These are phyloP conservation scores for Reticulitermes speratus DNA, from an alignment of 1,140 invertebrate genomes.

Conservation along the genomic window DNA sequence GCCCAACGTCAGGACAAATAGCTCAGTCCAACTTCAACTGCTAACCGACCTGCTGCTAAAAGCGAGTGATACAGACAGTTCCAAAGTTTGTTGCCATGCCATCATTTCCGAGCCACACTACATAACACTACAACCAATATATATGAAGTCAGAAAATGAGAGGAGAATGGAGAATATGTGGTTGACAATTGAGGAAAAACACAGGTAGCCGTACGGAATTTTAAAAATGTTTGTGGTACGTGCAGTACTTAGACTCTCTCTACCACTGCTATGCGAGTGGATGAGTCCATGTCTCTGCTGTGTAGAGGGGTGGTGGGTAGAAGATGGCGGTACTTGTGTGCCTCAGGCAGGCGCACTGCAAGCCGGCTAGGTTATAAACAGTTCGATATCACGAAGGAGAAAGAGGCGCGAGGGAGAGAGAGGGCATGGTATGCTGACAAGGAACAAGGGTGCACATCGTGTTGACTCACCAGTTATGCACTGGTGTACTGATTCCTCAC, in stretches of 20 bases:
- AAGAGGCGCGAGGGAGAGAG: neutral
- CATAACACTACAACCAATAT: no score
- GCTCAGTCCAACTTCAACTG: neutral
- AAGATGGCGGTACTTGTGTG: neutral
- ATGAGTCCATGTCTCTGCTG: neutral
- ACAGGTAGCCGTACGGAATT: no score
- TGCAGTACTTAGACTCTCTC: neutral
- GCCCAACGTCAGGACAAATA: neutral
- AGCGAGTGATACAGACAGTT: neutral
- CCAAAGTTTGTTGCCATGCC: no score
- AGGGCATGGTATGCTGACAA: no score
- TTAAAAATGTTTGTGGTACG: neutral
- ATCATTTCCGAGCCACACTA: no score
- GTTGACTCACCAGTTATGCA: neutral
- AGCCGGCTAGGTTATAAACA: conserved; percentile 10
- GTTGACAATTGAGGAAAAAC: no score
- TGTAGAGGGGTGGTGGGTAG: neutral
- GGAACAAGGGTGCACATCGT: neutral
- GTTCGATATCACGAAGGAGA: neutral
- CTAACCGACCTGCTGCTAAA: neutral
- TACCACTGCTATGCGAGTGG: neutral
- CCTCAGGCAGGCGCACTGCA: neutral
- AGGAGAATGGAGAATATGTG: no score
- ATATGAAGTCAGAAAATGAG: no score
- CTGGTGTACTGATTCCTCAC: no score